Conservation (phyloP, 2,888 invertebrate species). For the Steromphala cineraria region DNA sequence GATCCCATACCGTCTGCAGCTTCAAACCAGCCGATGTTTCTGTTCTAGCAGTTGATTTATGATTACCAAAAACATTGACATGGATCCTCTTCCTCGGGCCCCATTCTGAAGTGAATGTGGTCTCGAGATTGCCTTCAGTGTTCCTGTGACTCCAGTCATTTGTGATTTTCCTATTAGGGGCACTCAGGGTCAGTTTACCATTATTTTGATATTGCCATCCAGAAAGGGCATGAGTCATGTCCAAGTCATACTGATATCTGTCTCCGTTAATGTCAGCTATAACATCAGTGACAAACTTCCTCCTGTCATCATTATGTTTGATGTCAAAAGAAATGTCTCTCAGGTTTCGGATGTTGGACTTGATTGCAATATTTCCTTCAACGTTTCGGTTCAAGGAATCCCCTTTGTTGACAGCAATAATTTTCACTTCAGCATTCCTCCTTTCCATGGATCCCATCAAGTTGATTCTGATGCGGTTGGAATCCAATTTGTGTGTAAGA, state of each 20-base stretch:
- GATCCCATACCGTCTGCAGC: neutral
- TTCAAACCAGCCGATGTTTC: neutral
- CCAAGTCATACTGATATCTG: slow-evolving; percentile 36
- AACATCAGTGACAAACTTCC: slow-evolving; percentile 9
- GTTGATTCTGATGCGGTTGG: neutral
- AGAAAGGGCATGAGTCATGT: slow-evolving; percentile 39
- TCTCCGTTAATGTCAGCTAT: slow-evolving; percentile 35
- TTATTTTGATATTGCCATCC: slow-evolving; percentile 45
- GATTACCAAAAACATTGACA: neutral
- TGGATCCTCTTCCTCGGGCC: neutral
- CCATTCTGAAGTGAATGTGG: neutral
- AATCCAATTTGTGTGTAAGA: neutral
- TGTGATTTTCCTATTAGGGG: slow-evolving; percentile 39
- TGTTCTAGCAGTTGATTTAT: neutral
- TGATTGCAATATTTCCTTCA: slow-evolving; percentile 42
- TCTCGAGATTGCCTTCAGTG: neutral
- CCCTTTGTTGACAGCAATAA: neutral
- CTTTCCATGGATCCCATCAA: neutral
- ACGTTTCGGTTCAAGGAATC: slow-evolving; percentile 31
- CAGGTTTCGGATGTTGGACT: slow-evolving; percentile 38
- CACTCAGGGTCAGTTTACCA: slow-evolving; percentile 45
- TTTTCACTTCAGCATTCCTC: neutral
- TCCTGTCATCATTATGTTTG: slow-evolving; percentile 39
- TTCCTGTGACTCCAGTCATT: slow-evolving; percentile 14
- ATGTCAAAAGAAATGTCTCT: neutral